Evolutionary conservation across 1,140 invertebrate genomes (phyloP), one percentile per base, ranked within the genome.

Genomic region (Drosophila ogumai): DNA sequence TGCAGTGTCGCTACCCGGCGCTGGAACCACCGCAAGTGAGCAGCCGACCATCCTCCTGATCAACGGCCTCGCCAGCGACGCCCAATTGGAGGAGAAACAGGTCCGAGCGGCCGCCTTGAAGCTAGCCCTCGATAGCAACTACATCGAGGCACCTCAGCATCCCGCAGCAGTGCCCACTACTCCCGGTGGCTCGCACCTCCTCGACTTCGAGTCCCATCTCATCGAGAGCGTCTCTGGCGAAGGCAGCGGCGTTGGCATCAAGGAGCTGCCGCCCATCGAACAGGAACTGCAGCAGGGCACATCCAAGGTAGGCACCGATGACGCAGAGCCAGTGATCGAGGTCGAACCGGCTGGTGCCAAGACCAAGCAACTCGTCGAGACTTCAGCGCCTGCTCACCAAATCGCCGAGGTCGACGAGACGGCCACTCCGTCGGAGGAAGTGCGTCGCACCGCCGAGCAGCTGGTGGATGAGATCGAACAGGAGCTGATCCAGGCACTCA

Each of bases 1-100:
- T 74, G 22, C 41, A 92, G 91, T 92, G 90, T 92, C 91, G 81
- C 81, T 92, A 74, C 91, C 91, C 76, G 91, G 91, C 58, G 82
- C 91, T 82, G 88, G 88, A 80, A 80, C 34, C 19, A 55, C 75
- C 60, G 19, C 34, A 25, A 88, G 65, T 55, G 88, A 91, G 63
- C 87, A 92, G 71, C 90, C 90, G 55, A 92, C 91, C 34, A 92
- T 92, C 67, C 65, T 92, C 55, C 67, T 91, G 64, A 88, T 92
- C 75, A 92, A 92, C 79, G 79, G 82, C 68, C 61, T 86, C 41
- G 69, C 71, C 75, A 75, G 73, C 59, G 82, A 91, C 40, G 46
- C 82, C 38, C 86, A 67, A 54, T 47, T 71, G 52, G 72, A 80
- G 34, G 78, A 72, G 43, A 73, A 64, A 44, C 64, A 75, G 40